Conservation (phyloP, 2,113 vertebrate species). For the Laterallus jamaicensis region DNA sequence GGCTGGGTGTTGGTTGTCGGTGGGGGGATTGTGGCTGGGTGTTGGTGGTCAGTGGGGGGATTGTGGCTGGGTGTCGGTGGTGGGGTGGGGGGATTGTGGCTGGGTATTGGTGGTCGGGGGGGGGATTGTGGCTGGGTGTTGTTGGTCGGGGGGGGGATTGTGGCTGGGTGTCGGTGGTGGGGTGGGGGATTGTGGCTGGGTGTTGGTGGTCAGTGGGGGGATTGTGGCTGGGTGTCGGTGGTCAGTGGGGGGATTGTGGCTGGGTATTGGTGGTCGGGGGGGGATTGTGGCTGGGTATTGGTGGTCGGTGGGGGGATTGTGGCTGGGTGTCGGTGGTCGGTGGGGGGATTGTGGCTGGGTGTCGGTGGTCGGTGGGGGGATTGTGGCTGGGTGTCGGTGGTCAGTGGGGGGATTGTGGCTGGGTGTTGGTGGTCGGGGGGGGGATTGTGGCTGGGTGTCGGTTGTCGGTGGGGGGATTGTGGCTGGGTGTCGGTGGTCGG, state of each 20-base stretch:
- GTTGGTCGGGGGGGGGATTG: too few species aligned
- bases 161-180: neutral
- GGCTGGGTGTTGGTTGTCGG: too few species aligned
- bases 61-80: too few species aligned
- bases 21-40: neutral
- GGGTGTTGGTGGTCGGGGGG: neutral
- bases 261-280: too few species aligned
- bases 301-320: neutral
- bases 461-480: too few species aligned
- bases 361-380: neutral
- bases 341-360: neutral
- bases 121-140: neutral
- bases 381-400: too few species aligned
- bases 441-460: neutral
- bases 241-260: neutral
- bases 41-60: neutral
- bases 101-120: neutral
- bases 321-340: too few species aligned
- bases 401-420: too few species aligned
- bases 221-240: neutral
- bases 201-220: too few species aligned
- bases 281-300: neutral
- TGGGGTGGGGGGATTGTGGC: too few species aligned
- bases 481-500: neutral
- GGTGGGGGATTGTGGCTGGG: neutral